phyloP scores from a whole-genome alignment of 2,888 invertebrate genomes.

The Frankliniella intonsa region DNA sequence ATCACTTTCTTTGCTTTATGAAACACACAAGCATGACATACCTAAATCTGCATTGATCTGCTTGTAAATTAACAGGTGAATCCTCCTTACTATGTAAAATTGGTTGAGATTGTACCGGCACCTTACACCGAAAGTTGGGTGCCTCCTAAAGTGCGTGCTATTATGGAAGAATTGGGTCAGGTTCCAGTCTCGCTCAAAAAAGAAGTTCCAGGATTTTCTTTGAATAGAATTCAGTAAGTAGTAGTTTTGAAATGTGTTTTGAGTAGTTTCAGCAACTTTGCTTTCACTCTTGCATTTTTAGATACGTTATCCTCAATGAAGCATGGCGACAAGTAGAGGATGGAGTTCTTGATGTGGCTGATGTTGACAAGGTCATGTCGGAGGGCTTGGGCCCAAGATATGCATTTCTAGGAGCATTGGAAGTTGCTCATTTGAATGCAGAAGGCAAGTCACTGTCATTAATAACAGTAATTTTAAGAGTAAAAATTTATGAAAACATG shows the following conservation, averaged over 20 bases:
- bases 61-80: conserved; percentile 61
- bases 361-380: conserved; percentile 89
- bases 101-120: conserved; percentile 91
- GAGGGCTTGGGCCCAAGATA: conserved; percentile 93
- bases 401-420: conserved; percentile 90
- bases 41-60: neutral
- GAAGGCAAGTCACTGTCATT: conserved; percentile 61
- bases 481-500: neutral
- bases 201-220: conserved; percentile 88
- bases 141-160: conserved; percentile 63
- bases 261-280: neutral
- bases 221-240: conserved; percentile 85
- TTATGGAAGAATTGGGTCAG: conserved; percentile 87
- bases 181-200: conserved; percentile 78
- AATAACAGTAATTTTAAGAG: neutral
- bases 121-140: conserved; percentile 85
- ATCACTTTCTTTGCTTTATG: conserved; percentile 20
- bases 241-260: neutral
- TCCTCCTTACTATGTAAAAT: conserved; percentile 92
- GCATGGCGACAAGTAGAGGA: conserved; percentile 82
- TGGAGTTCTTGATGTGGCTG: conserved; percentile 78
- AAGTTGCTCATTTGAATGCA: conserved; percentile 92
- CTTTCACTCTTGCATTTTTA: conserved; percentile 42
- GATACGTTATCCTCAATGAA: conserved; percentile 89
- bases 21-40: neutral